Base-by-base conservation (phyloP, 2,888 invertebrate species). In the Stramonita haemastoma region DNA sequence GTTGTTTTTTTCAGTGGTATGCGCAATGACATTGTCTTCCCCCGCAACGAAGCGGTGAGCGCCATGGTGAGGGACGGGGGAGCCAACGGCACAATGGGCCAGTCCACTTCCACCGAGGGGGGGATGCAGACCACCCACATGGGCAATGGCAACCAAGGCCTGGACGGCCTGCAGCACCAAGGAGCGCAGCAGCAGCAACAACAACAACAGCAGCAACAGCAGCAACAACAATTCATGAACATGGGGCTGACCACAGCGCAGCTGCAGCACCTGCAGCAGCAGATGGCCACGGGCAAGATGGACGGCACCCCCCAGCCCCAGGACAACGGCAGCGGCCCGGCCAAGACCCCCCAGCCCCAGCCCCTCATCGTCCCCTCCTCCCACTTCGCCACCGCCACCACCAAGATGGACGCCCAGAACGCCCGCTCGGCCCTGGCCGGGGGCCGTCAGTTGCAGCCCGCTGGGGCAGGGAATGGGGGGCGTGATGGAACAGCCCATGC, bases 401-500 rank as follows among this genome's bases (percentile, higher is more conserved):
- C 89, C 73, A 89, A 85, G 84, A 81, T 87, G 83, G 87, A 32
- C 22, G 90, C 66, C 0, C 83, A 57, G 83, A 84, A 32, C 22
- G 90, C 66, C 0, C 83, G 81, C 11, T 84, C 89, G 85, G 89
- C 90, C 87, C 89, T 79, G 73, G 89, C 70, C 8, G 87, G 60
- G 60, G 73, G 60, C n/a, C 87, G 86, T 32, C 87, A 87, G 56
- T 83, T 66, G 70, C 89, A 87, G 89, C 89, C 87, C 66, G 57
- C 73, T 1, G 73, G 22, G 22, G 36, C 60, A 6, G 89, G 89
- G 13, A n/a, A n/a, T n/a, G n/a, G 87, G 77, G 34, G 87, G 87
- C 22, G 89, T 89, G 73, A 89, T 89, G 83, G 90, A 91, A 46
- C 91, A 90, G 60, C 90, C 91, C 66, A 88, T 90, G 86, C 91